Conservation (phyloP, 2,797 vertebrate genomes). For the Taenioides sp. region DNA sequence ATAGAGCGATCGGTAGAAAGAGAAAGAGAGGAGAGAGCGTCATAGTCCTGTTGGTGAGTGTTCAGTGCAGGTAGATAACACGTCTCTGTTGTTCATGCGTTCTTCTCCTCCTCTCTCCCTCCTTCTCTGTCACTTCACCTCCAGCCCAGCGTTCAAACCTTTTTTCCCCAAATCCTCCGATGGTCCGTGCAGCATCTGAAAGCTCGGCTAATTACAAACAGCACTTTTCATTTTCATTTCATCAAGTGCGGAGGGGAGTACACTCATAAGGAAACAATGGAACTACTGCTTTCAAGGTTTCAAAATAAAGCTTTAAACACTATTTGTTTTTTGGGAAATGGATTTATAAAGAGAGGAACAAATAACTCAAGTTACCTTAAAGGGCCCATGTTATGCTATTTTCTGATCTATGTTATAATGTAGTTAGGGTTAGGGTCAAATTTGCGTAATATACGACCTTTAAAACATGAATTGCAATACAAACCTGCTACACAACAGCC, state of each 20-base stretch:
- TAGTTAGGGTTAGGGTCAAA: too few relatives aligned
- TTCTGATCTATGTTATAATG: too few relatives aligned
- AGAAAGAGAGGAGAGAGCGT: too few relatives aligned
- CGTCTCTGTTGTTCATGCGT: slow-evolving; percentile 20
- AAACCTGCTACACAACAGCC: too few relatives aligned
- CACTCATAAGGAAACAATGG: slow-evolving; percentile 25
- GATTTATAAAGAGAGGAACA: too few relatives aligned
- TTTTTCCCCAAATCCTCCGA: slow-evolving; percentile 52
- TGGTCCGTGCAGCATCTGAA: slow-evolving; percentile 50
- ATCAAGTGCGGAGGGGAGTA: slow-evolving; percentile 28
- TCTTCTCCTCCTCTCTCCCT: slow-evolving; percentile 11
- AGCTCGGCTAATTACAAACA: slow-evolving; percentile 51
- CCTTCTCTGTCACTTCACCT: slow-evolving; percentile 51
- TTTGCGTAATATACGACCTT: too few relatives aligned
- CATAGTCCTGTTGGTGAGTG: too few relatives aligned
- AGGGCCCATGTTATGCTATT: too few relatives aligned
- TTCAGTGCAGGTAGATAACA: background rate
- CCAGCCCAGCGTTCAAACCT: slow-evolving; percentile 47
- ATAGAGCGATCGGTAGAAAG: too few relatives aligned
- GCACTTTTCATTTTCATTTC: slow-evolving; percentile 25
- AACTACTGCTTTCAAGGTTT: background rate
- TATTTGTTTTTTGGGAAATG: too few relatives aligned
- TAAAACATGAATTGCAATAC: too few relatives aligned
- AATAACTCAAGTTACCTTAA: too few relatives aligned
- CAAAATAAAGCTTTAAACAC: background rate